These are phyloP conservation scores for Calephelis virginiensis DNA, from an alignment of 1,140 invertebrate genomes.

Conservation along the genomic window DNA sequence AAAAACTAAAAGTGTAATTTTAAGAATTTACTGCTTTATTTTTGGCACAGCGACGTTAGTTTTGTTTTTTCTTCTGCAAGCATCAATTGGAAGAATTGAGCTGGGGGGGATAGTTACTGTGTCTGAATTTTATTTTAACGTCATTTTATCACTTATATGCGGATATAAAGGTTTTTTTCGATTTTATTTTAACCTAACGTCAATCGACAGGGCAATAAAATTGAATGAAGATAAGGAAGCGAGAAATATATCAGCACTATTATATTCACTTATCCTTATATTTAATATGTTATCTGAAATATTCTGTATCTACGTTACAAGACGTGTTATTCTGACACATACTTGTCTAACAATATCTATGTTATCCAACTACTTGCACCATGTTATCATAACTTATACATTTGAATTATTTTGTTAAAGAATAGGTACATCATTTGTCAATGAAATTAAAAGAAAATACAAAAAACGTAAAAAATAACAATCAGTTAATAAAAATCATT, in stretches of 20 bases:
- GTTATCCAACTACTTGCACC: not conserved
- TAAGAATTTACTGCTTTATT: not conserved
- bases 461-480: not conserved
- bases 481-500: not conserved
- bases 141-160: not conserved
- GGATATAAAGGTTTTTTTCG: not conserved
- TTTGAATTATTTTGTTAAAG: constrained; percentile 6
- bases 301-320: not conserved
- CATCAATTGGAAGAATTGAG: too few relatives aligned
- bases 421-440: not conserved
- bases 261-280: not conserved
- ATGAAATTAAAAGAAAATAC: not conserved
- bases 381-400: not conserved
- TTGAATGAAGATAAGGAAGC: not conserved
- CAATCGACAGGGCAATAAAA: not conserved
- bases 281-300: not conserved
- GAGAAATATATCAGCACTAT: not conserved
- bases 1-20: not conserved
- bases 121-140: not conserved
- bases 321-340: not conserved
- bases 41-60: too few relatives aligned
- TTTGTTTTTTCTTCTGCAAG: too few relatives aligned
- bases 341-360: not conserved
- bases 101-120: not conserved
- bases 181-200: not conserved